Evolutionary conservation across 2,113 vertebrate genomes (phyloP), one percentile per base, ranked within the genome.

Genomic region (Suncus etruscus): DNA sequence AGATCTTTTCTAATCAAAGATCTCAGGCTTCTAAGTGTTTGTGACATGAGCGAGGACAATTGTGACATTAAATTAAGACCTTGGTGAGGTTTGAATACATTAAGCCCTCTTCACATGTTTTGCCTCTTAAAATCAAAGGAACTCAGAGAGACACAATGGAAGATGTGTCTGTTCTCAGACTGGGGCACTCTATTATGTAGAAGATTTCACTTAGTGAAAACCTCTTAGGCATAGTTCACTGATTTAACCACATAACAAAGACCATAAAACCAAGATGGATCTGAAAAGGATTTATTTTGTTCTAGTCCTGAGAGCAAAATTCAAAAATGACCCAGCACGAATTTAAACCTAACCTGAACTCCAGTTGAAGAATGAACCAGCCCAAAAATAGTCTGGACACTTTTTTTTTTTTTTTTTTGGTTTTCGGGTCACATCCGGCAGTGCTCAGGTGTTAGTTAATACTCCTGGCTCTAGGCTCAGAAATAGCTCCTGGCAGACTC

Each of bases 121-220:
- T 75, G 15, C 29, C 69, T 70, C n/a, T 61, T n/a, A 29, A 88
- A 83, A 83, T 86, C 83, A 63, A 87, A 70, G 45, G 18, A 61
- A 18, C 58, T 20, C 18, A 8, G 18, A 61, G 58, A 83, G 39
- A 7, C 12, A 31, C 18, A 12, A 10, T n/a, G 22, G 80, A 79
- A 61, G 39, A 39, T 39, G 39, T 39, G 39, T 9, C 66, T 58
- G 8, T 39, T 31, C 22, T 68, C 68, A 29, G 6, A 74, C 75
- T 39, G 66, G 39, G 2, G 14, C 3, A 11, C 25, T 72, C 48
- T 58, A 15, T 48, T 54, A 12, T 27, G 18, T 45, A 31, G 22
- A 77, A 63, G 39, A 3, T 39, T 3, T 48, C 15, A 68, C 6
- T 29, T 10, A 11, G 39, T 61, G 76, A 91, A 91, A 91, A 48